phyloP scores from a whole-genome alignment of 2,888 invertebrate genomes.

The Adela reaumurella region DNA sequence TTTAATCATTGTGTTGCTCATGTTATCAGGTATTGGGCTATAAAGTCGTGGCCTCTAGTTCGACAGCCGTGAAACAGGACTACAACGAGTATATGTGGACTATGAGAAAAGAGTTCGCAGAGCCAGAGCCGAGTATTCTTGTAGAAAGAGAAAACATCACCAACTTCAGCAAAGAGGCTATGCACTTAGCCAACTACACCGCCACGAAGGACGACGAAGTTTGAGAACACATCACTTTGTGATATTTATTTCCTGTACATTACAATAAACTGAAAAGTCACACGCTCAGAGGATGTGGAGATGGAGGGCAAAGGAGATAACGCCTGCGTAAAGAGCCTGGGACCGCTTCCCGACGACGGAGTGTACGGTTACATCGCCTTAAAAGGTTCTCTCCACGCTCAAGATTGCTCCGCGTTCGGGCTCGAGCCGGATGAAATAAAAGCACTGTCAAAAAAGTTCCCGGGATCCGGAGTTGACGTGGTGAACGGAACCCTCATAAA shows the following conservation, averaged over 20 bases:
- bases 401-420: slow-evolving; percentile 74
- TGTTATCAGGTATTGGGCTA: slow-evolving; percentile 69
- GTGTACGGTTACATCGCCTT: slow-evolving; percentile 71
- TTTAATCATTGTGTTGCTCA: too few relatives aligned
- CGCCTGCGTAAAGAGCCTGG: slow-evolving; percentile 3
- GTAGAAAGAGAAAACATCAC: slow-evolving; percentile 61
- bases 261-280: neutral
- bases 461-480: slow-evolving; percentile 58
- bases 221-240: slow-evolving; percentile 18
- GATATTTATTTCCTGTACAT: slow-evolving; percentile 8
- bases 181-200: slow-evolving; percentile 40
- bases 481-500: slow-evolving; percentile 72
- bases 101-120: slow-evolving; percentile 83
- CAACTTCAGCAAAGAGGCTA: slow-evolving; percentile 59
- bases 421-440: slow-evolving; percentile 65
- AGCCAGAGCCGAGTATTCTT: slow-evolving; percentile 70
- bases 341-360: slow-evolving; percentile 45
- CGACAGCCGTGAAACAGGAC: slow-evolving; percentile 81
- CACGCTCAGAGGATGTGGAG: slow-evolving; percentile 1
- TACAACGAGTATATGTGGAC: slow-evolving; percentile 93
- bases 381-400: slow-evolving; percentile 74
- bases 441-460: slow-evolving; percentile 68
- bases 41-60: slow-evolving; percentile 83
- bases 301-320: slow-evolving; percentile 4
- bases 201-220: slow-evolving; percentile 45